Evolutionary conservation across 2,113 vertebrate genomes (phyloP).

Genomic region (Grallaria varia): DNA sequence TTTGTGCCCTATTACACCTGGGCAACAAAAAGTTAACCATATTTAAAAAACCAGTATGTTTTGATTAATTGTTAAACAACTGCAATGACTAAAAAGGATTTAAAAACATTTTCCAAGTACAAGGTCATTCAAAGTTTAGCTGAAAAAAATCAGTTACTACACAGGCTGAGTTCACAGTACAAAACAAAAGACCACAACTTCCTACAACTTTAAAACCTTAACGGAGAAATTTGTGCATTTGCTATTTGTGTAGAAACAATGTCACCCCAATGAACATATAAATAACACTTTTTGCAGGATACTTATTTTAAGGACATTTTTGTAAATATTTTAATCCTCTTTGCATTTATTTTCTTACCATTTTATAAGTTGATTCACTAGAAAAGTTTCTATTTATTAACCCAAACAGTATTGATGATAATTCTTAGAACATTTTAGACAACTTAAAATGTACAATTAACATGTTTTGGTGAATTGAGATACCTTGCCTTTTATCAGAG

Average conservation of each 20-base stretch:
- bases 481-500: not conserved
- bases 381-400: not conserved
- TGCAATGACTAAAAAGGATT: not conserved
- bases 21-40: not conserved
- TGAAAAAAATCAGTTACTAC: not conserved
- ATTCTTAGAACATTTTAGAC: not conserved
- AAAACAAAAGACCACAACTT: not conserved
- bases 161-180: not conserved
- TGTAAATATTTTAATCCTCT: not conserved
- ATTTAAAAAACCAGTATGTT: not conserved
- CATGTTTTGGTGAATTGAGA: not conserved
- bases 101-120: constrained; percentile 34
- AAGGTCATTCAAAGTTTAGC: constrained; percentile 33
- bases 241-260: not conserved
- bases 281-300: not conserved
- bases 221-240: not conserved
- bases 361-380: not conserved
- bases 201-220: not conserved
- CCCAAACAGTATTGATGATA: not conserved
- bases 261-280: not conserved
- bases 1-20: not conserved
- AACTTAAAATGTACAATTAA: not conserved
- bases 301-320: not conserved
- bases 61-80: constrained; percentile 7
- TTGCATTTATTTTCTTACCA: not conserved